Conservation (phyloP, 2,797 vertebrate genomes). For the Coluber constrictor region DNA sequence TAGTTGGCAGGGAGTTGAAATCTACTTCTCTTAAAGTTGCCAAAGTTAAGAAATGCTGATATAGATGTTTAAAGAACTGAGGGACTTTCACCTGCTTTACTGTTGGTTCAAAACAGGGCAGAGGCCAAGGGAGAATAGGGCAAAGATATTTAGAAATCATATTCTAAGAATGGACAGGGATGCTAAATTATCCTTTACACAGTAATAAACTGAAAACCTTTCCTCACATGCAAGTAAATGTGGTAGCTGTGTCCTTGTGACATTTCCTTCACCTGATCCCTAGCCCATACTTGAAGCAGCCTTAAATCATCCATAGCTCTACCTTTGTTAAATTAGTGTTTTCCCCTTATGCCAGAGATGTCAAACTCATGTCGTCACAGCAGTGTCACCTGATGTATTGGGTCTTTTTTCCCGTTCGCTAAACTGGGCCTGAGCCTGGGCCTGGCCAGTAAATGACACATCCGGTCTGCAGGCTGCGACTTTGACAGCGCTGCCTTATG, state of each 20-base stretch:
- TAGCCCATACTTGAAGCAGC: background rate
- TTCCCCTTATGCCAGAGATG: background rate
- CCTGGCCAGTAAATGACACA: no score
- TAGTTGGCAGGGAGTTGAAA: background rate
- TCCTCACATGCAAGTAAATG: background rate
- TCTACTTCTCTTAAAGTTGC: background rate
- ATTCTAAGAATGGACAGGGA: background rate
- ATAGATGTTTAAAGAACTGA: background rate
- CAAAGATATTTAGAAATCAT: background rate
- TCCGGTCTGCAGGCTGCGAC: accelerated
- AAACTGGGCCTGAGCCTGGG: no score
- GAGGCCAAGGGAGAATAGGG: background rate
- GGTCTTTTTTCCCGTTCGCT: no score
- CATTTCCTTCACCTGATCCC: background rate
- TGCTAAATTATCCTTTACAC: background rate
- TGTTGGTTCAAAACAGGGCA: background rate
- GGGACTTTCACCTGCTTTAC: background rate
- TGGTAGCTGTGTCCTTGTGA: background rate
- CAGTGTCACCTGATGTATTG: no score
- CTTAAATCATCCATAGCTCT: background rate
- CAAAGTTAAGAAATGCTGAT: background rate
- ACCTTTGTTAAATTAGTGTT: background rate
- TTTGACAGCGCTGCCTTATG: background rate
- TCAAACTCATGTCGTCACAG: no score
- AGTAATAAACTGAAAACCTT: background rate